Base-by-base conservation (phyloP, 2,113 vertebrate genomes). In the Piprites chloris region DNA sequence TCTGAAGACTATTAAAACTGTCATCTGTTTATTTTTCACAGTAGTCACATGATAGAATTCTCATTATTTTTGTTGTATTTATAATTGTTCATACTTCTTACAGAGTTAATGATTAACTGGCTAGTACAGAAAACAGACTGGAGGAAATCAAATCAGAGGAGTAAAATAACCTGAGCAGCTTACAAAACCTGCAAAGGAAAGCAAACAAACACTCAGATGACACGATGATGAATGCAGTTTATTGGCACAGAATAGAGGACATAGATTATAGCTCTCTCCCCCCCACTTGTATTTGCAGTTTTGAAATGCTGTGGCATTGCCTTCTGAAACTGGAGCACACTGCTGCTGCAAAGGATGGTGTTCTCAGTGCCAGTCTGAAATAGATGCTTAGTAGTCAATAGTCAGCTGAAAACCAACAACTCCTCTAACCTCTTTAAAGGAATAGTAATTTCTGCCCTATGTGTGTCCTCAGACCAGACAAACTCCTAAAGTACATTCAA, bases 141-240 rank as follows among this genome's bases (percentile, higher is more conserved):
- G 50, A 73, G 15, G 74, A 91, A 94, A 96, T 89, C 91, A 91
- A 85, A 91, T 77, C 53, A 87, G 66, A 86, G n/a, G 7, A 79
- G 26, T 85, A 79, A 93, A 92, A 82, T 71, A 93, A 89, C 63
- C 22, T 26, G 49, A 55, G 49, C 55, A 41, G n/a, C 28, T 91
- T 66, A 77, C 50, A 73, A 88, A 87, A 62, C 21, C 74, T 91
- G 39, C 50, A 69, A 87, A 85, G 4, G 50, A 77, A 83, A 89
- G 46, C 49, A 79, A 95, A 85, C 21, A 85, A 47, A 46, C 42
- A 2, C 53, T 85, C 20, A 46, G 63, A 85, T 62, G 85, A 53
- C 74, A 63, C 24, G 30, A 46, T 73, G 87, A 96, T 83, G 56
- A 79, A 86, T 76, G 46, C 42, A 85, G 37, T 50, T 62, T 82